A percentile compares a stretch with the other conserved stretches of the same genome.
Evolutionary conservation across 2,888 invertebrate genomes (phyloP).

Genomic region (Caradrina clavipalpis): DNA sequence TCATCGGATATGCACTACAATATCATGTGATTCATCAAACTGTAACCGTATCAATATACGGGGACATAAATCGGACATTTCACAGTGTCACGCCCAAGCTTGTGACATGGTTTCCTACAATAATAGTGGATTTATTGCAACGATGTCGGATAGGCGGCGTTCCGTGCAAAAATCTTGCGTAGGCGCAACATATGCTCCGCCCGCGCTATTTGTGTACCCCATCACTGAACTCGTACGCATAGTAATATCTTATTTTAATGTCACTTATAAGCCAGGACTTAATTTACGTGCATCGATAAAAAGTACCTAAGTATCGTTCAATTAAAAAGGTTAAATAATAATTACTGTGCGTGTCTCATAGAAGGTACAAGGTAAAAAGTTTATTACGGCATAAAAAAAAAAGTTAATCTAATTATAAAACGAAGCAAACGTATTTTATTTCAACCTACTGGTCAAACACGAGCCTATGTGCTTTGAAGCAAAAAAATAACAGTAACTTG

Average conservation of each 20-base stretch:
- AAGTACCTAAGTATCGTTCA: not conserved
- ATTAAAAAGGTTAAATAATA: not conserved
- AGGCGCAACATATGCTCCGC: slow-evolving; percentile 79
- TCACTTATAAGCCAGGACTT: slow-evolving; percentile 19
- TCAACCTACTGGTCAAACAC: not conserved
- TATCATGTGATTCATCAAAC: slow-evolving; percentile 49
- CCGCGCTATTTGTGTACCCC: slow-evolving; percentile 67
- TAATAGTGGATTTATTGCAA: slow-evolving; percentile 79
- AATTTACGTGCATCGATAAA: slow-evolving; percentile 15
- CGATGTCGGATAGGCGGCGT: slow-evolving; percentile 76
- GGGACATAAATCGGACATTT: slow-evolving; percentile 74
- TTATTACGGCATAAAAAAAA: not conserved
- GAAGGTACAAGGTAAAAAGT: not conserved
- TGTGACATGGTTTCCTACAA: slow-evolving; percentile 75
- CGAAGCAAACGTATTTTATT: too few relatives aligned
- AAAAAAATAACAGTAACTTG: not conserved
- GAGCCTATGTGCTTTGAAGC: not conserved
- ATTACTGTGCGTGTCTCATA: too few relatives aligned
- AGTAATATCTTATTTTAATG: slow-evolving; percentile 52
- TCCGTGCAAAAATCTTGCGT: slow-evolving; percentile 80
- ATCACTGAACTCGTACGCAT: slow-evolving; percentile 55
- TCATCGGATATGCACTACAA: slow-evolving; percentile 37
- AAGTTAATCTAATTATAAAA: not conserved
- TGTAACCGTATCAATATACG: slow-evolving; percentile 45
- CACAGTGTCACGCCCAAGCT: slow-evolving; percentile 72